A percentile compares a stretch with the other conserved stretches of the same genome.
Evolutionary conservation across 2,888 invertebrate species (phyloP).

Genomic region (Unio pictorum): DNA sequence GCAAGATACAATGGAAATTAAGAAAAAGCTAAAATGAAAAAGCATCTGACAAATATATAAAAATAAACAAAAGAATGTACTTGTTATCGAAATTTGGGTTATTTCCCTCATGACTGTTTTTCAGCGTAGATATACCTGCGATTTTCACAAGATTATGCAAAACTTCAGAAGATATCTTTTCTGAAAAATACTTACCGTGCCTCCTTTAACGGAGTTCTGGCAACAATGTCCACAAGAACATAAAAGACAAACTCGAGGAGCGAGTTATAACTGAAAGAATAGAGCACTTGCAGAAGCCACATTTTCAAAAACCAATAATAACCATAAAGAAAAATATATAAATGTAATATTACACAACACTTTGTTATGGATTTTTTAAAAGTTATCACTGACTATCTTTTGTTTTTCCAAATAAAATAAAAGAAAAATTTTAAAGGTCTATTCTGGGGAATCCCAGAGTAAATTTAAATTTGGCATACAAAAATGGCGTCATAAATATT

Average conservation of each 20-base stretch:
- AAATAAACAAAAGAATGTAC: background rate
- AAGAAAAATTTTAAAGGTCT: background rate
- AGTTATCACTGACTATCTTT: too few species aligned
- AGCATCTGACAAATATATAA: too few species aligned
- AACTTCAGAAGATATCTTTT: background rate
- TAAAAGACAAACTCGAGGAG: slow-evolving; percentile 55
- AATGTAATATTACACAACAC: too few species aligned
- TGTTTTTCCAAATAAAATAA: too few species aligned
- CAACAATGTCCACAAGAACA: slow-evolving; percentile 55
- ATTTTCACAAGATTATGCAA: too few species aligned
- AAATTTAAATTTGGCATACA: slow-evolving; percentile 44
- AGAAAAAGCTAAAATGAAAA: too few species aligned
- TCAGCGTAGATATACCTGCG: background rate
- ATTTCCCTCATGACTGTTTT: background rate
- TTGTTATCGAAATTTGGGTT: background rate
- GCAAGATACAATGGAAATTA: too few species aligned
- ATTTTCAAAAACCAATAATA: too few species aligned
- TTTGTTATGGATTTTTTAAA: too few species aligned
- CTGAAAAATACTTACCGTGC: slow-evolving; percentile 46
- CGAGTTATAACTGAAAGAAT: slow-evolving; percentile 34
- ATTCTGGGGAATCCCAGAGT: slow-evolving; percentile 7
- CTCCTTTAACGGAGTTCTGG: slow-evolving; percentile 54
- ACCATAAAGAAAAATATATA: too few species aligned
- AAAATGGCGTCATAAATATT: slow-evolving; percentile 44
- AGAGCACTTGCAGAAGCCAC: slow-evolving; percentile 27